Percentiles rank a stretch among this genome's conserved stretches.
These are phyloP conservation scores for Cylas formicarius DNA, from an alignment of 1,140 invertebrate species.

Conservation along the genomic window DNA sequence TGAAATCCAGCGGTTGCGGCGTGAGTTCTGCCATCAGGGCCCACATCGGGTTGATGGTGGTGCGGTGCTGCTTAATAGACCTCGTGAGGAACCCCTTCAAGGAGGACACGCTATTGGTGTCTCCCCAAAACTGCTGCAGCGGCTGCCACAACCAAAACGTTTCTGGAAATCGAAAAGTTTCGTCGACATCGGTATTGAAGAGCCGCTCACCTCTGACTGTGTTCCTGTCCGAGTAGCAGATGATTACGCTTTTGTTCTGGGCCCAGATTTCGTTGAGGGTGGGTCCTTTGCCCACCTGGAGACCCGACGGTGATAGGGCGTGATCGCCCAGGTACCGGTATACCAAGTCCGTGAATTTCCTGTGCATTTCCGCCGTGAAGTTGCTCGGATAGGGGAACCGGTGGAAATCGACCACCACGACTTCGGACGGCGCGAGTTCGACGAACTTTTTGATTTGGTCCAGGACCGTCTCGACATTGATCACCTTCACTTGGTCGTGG, in stretches of 20 bases:
- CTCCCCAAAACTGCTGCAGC: constrained; percentile 62
- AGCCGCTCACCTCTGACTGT: constrained; percentile 26
- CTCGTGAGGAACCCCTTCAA: constrained; percentile 52
- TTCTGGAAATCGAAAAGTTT: constrained; percentile 43
- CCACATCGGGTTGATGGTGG: constrained; percentile 53
- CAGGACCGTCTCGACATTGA: constrained; percentile 54
- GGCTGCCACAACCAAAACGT: constrained; percentile 65
- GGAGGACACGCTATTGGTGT: constrained; percentile 47
- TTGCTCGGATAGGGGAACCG: constrained; percentile 64
- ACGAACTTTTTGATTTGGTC: constrained; percentile 57
- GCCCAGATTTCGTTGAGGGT: constrained; percentile 58
- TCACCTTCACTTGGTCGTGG: constrained; percentile 60
- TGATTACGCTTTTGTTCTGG: constrained; percentile 53
- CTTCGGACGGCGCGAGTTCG: constrained; percentile 53
- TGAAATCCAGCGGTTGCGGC: constrained; percentile 58
- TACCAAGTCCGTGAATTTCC: constrained; percentile 52
- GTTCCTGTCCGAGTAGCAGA: constrained; percentile 50
- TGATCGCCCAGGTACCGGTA: constrained; percentile 52
- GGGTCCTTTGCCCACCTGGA: constrained; percentile 45
- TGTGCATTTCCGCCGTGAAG: constrained; percentile 48
- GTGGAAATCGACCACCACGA: constrained; percentile 64
- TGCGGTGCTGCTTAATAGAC: constrained; percentile 41
- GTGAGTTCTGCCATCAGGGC: constrained; percentile 78
- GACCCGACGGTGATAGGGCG: constrained; percentile 45
- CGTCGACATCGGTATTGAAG: background rate